Percentiles rank a stretch among this genome's conserved stretches.
Evolutionary conservation across 2,113 vertebrate genomes (phyloP).

Genomic region (Ptychochromis oligacanthus): DNA sequence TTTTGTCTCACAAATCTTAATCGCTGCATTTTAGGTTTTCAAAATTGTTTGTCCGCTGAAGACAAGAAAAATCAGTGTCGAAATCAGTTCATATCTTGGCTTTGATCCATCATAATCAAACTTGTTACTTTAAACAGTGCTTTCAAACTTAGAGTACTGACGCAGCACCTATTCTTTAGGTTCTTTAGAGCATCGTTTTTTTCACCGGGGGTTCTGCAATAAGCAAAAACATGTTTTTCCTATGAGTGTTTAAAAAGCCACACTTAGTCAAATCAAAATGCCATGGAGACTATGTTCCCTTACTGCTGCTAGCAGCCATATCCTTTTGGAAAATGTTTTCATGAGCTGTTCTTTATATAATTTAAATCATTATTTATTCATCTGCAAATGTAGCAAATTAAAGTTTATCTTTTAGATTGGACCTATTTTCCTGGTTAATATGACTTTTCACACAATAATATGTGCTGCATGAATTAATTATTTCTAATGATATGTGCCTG

Average conservation of each 20-base stretch:
- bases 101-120: not conserved
- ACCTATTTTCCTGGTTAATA: not conserved
- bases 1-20: not conserved
- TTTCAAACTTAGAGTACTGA: not conserved
- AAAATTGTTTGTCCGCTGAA: not conserved
- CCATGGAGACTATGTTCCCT: not conserved
- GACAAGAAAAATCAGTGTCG: not conserved
- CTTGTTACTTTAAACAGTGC: not conserved
- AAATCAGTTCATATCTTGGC: not conserved
- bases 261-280: not conserved
- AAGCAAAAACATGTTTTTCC: not conserved
- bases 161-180: not conserved
- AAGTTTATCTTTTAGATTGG: not conserved
- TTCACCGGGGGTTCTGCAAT: accelerated
- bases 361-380: not conserved
- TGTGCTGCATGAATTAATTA: constrained; percentile 17
- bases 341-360: not conserved
- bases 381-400: constrained; percentile 6
- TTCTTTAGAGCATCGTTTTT: not conserved
- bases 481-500: not conserved
- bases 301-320: not conserved
- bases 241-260: not conserved
- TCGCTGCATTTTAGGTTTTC: not conserved
- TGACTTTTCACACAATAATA: constrained; percentile 12
- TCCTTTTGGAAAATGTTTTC: not conserved